Evolutionary conservation across 1,140 invertebrate species (phyloP).

Genomic region (Drosophila punjabiensis): DNA sequence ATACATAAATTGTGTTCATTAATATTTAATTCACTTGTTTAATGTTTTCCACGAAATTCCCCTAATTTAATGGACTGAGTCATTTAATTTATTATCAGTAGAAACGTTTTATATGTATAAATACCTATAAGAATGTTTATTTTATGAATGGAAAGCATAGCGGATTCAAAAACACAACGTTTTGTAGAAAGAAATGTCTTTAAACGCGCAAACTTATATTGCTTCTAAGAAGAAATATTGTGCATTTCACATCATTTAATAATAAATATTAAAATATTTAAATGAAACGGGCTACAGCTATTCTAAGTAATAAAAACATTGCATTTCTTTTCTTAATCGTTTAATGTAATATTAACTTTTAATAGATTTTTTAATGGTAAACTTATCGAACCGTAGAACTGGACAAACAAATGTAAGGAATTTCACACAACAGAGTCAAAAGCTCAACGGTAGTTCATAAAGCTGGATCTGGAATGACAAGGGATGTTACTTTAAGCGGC

Average conservation of each 20-base stretch:
- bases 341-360: background rate
- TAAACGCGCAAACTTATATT: too few species aligned
- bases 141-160: too few species aligned
- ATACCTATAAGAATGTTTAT: too few species aligned
- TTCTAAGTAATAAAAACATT: too few species aligned
- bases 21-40: background rate
- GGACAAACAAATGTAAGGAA: conserved; percentile 3
- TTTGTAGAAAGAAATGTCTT: too few species aligned
- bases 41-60: background rate
- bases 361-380: background rate
- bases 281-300: background rate
- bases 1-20: background rate
- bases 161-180: too few species aligned
- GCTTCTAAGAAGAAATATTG: too few species aligned
- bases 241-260: background rate
- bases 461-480: conserved; percentile 45
- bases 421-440: background rate
- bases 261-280: background rate
- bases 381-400: background rate
- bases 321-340: background rate
- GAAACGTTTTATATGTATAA: background rate
- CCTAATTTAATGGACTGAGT: background rate
- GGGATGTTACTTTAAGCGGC: background rate
- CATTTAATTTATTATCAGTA: background rate
- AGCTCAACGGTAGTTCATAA: conserved; percentile 51